Conservation (phyloP, 2,113 vertebrate genomes). For the Toxostoma redivivum region DNA sequence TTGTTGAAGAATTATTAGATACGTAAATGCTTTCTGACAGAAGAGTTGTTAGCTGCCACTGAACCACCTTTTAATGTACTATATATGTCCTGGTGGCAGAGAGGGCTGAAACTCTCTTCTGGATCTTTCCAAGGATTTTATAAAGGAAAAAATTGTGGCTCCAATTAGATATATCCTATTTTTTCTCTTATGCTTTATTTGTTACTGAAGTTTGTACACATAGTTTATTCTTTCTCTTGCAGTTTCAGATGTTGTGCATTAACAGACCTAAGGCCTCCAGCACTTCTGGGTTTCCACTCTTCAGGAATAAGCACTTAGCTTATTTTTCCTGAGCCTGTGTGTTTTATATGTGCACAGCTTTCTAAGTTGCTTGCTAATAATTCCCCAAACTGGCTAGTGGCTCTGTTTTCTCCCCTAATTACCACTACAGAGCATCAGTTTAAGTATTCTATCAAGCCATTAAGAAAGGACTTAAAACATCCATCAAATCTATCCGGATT, state of each 20-base stretch:
- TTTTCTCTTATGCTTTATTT: not conserved
- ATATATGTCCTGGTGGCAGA: not conserved
- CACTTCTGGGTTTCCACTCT: not conserved
- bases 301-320: not conserved
- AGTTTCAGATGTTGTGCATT: not conserved
- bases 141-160: not conserved
- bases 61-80: not conserved
- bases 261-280: not conserved
- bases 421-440: constrained; percentile 36
- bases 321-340: not conserved
- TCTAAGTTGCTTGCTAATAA: not conserved
- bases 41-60: not conserved
- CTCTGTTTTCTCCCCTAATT: not conserved
- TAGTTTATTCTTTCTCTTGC: not conserved
- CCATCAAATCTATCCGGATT: not conserved
- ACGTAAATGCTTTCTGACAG: not conserved
- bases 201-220: not conserved
- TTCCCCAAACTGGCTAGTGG: not conserved
- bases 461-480: not conserved
- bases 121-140: not conserved
- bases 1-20: not conserved
- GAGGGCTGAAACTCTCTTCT: not conserved
- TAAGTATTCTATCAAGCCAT: not conserved
- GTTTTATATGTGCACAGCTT: not conserved
- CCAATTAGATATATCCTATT: not conserved